Base-by-base conservation (phyloP, 2,888 invertebrate genomes). In the Odontothrips loti region DNA sequence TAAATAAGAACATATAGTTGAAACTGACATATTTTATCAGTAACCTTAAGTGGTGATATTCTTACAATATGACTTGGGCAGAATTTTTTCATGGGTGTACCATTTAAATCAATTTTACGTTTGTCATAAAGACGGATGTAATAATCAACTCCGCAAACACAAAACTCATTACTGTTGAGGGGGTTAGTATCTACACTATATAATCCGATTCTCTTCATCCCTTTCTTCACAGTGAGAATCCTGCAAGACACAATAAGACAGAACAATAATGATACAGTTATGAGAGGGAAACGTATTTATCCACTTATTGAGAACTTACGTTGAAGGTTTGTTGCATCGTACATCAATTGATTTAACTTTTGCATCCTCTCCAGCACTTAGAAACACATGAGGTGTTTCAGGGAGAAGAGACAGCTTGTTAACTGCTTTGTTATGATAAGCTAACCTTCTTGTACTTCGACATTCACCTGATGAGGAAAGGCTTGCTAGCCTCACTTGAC, bases 341-440 rank as follows among this genome's bases (percentile, higher is more conserved):
- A 97, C 90, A 89, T 98, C 98, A 83, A 94, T 92, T 85, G 93
- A 92, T 86, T 93, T 91, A 12, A 96, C 93, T 82, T 91, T 89
- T 0, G 94, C 95, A 89, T 98, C 97, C 88, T 97, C 97, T 0
- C 96, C 97, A 84, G 94, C 96, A 84, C 95, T 96, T 47, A 97
- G 89, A 80, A 86, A 84, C 27, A 95, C 90, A 86, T 95, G 93
- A 0, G 96, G 95, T 83, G 93, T 92, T 82, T 93, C 92, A 12
- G 91, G 90, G 84, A 93, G 90, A 83, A 96, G 89, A 82, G 95
- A 92, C 84, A 98, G 88, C 89, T 96, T 97, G 88, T 97, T 96
- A 47, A 95, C 95, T 3, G 96, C 91, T 81, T 93, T 93, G 82
- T 89, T 86, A 88, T 95, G 94, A 84, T 93, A 91, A 47, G 92